These are phyloP conservation scores for Aphrophora alni DNA, from an alignment of 2,888 invertebrate genomes.

Conservation along the genomic window DNA sequence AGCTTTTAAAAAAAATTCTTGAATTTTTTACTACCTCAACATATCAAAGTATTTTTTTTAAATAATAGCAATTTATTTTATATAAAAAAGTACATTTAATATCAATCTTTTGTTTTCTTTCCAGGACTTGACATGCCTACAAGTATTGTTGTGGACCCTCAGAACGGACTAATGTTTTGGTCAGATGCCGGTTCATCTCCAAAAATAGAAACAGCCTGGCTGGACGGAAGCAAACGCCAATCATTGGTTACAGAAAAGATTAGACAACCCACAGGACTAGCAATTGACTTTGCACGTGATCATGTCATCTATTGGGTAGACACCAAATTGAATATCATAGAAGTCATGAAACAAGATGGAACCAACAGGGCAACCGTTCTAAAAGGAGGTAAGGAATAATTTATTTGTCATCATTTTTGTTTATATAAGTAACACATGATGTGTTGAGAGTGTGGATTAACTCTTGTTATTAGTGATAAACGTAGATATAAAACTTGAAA, in stretches of 20 bases:
- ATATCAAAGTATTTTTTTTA: no score
- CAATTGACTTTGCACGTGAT: constrained; percentile 89
- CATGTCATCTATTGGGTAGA: constrained; percentile 96
- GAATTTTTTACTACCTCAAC: no score
- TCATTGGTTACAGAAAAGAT: constrained; percentile 82
- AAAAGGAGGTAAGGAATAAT: constrained; percentile 61
- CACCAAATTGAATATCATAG: constrained; percentile 88
- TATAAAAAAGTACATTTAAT: no score
- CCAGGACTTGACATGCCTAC: constrained; percentile 84
- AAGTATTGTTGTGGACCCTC: constrained; percentile 86
- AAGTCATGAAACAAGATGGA: constrained; percentile 85
- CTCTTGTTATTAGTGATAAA: no score
- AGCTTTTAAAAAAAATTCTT: no score
- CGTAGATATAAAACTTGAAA: no score
- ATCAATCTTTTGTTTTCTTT: not conserved
- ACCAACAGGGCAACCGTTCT: constrained; percentile 73
- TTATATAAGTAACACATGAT: not conserved
- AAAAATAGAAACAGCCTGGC: constrained; percentile 95
- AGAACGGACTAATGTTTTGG: constrained; percentile 90
- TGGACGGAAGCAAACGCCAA: constrained; percentile 91
- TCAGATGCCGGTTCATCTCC: constrained; percentile 89
- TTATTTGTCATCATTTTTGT: no score
- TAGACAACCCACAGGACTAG: constrained; percentile 85
- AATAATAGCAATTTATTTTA: no score
- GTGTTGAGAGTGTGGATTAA: no score